Conservation (phyloP, 2,888 invertebrate genomes). For the Ptychoptera contaminata region DNA sequence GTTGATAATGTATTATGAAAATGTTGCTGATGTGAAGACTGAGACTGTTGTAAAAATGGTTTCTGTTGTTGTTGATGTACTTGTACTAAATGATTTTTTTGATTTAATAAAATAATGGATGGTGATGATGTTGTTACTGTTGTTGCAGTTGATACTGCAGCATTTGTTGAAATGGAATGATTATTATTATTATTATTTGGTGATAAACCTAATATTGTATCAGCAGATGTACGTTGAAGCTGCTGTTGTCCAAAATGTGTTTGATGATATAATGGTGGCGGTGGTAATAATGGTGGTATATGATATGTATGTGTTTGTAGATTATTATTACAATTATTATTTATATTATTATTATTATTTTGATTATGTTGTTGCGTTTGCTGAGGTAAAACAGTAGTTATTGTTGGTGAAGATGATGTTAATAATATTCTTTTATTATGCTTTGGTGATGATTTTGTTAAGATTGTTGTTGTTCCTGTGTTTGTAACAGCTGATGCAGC, state of each 20-base stretch:
- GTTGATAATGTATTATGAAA: too few species aligned
- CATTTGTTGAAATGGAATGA: not conserved
- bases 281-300: not conserved
- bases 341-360: too few species aligned
- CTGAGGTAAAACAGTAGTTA: not conserved
- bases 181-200: not conserved
- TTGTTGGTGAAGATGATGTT: not conserved
- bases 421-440: not conserved
- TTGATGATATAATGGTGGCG: too few species aligned
- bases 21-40: conserved; percentile 9
- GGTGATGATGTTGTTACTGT: conserved; percentile 10
- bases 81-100: not conserved
- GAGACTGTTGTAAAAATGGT: conserved; percentile 8
- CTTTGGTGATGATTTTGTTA: not conserved
- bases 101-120: not conserved
- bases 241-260: not conserved
- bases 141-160: conserved; percentile 17
- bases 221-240: conserved; percentile 5
- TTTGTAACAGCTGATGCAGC: not conserved
- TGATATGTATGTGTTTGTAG: not conserved
- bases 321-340: too few species aligned
- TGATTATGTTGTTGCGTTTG: too few species aligned
- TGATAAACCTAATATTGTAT: not conserved
- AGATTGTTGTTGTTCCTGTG: not conserved
- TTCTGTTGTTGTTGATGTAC: conserved; percentile 9